Percentiles rank a stretch among this genome's conserved stretches.
Evolutionary conservation across 1,140 invertebrate species (phyloP).

Genomic region (Heliothis virescens): DNA sequence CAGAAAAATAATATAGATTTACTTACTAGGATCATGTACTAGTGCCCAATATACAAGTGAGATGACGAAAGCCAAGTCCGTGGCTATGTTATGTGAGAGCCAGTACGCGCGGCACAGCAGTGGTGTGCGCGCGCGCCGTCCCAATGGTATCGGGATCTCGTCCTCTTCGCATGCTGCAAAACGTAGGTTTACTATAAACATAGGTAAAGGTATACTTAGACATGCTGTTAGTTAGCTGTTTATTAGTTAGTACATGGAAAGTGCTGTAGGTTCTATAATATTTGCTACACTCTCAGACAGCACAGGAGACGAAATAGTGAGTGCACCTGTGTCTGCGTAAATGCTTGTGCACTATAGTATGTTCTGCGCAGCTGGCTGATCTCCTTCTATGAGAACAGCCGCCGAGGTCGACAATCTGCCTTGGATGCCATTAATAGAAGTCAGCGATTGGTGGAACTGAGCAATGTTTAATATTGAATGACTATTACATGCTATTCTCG

Average conservation of each 20-base stretch:
- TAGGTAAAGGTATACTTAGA: neutral
- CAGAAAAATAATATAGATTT: neutral
- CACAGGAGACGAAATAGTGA: no score
- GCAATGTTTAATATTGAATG: no score
- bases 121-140: slow-evolving; percentile 69
- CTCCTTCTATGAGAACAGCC: no score
- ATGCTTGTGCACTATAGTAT: no score
- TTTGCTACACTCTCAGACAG: no score
- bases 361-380: no score
- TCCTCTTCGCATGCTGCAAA: slow-evolving; percentile 77
- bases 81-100: slow-evolving; percentile 87
- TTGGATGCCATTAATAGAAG: no score
- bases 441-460: no score
- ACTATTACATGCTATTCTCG: neutral
- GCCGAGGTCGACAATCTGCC: no score
- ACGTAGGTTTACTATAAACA: slow-evolving; percentile 4
- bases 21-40: slow-evolving; percentile 88
- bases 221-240: neutral
- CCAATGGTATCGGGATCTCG: slow-evolving; percentile 62
- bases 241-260: no score
- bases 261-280: no score
- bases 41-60: slow-evolving; percentile 89
- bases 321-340: no score
- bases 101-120: slow-evolving; percentile 86
- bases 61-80: slow-evolving; percentile 88